phyloP scores from a whole-genome alignment of 2,113 vertebrate genomes.

The Isurus oxyrinchus region DNA sequence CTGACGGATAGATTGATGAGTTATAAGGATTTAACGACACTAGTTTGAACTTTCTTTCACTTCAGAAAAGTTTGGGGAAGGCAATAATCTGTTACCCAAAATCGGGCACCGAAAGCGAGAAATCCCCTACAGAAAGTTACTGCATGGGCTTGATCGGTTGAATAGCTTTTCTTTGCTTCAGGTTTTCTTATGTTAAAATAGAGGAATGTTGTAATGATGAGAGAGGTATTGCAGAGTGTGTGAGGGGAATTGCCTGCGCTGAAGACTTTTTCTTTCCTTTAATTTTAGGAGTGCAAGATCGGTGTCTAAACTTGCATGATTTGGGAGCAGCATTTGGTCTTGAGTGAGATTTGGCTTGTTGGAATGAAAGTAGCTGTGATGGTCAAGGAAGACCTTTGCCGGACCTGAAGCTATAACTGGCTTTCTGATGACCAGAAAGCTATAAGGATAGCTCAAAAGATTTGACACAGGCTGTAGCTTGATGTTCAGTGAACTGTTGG shows the following conservation, averaged over 20 bases:
- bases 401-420: background rate
- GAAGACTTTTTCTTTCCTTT: background rate
- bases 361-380: background rate
- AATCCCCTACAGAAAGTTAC: background rate
- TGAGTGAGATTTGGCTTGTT: background rate
- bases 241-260: background rate
- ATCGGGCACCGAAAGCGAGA: background rate
- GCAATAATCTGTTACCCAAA: background rate
- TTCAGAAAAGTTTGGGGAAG: background rate
- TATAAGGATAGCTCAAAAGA: background rate
- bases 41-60: background rate
- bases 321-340: background rate
- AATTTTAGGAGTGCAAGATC: background rate
- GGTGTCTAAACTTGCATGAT: background rate
- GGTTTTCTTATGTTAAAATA: background rate
- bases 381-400: background rate
- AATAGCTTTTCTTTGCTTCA: background rate
- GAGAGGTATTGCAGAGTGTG: background rate
- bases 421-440: background rate
- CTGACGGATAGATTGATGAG: background rate
- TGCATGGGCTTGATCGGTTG: background rate
- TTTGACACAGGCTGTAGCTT: background rate
- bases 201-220: background rate
- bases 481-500: background rate
- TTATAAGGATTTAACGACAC: background rate